These are phyloP conservation scores for Drosophila prostipennis DNA, from an alignment of 2,888 invertebrate genomes.

Conservation along the genomic window DNA sequence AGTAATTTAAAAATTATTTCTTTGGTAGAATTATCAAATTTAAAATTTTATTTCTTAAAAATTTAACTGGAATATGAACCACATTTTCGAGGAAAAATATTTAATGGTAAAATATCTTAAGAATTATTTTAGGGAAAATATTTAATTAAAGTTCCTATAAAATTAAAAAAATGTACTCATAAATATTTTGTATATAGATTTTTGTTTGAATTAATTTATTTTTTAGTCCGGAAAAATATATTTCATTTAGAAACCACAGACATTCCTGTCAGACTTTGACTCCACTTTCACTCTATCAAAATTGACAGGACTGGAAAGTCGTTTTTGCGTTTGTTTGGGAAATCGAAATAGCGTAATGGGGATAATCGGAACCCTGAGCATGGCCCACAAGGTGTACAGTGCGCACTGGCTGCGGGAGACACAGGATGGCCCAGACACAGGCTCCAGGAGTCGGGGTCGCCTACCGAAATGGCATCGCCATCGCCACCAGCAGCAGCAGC, in stretches of 20 bases:
- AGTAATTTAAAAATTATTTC: no score
- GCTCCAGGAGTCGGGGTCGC: neutral
- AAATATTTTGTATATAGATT: no score
- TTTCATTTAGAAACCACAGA: neutral
- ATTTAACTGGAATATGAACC: no score
- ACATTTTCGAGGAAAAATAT: no score
- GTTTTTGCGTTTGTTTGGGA: slow-evolving; percentile 4
- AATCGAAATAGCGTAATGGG: neutral
- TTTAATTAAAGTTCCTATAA: no score
- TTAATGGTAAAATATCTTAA: no score
- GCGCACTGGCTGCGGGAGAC: neutral
- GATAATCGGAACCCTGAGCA: neutral
- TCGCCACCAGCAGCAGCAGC: neutral
- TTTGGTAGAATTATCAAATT: no score
- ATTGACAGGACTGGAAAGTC: neutral
- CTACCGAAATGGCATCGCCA: slow-evolving; percentile 3
- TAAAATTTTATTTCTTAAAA: no score
- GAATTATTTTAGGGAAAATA: no score
- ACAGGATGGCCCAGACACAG: neutral
- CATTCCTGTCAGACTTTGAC: neutral
- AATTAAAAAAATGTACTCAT: no score
- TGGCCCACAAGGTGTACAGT: slow-evolving; percentile 1
- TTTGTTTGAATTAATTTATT: no score
- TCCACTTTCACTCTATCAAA: neutral
- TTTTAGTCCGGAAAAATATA: no score